These are phyloP conservation scores for Ferdinandea cuprea DNA, from an alignment of 2,888 invertebrate species.

Conservation along the genomic window DNA sequence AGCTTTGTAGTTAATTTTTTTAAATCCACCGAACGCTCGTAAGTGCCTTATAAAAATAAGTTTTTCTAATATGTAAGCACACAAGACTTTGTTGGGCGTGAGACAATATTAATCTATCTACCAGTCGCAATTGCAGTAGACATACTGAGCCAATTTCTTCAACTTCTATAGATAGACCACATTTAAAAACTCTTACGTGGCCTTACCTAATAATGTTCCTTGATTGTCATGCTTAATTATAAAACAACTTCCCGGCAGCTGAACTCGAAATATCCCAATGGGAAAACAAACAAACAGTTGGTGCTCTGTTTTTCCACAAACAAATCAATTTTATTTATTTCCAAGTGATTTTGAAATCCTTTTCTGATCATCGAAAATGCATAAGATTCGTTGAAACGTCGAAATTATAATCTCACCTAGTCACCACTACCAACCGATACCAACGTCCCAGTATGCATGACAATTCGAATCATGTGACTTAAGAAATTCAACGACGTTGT, in stretches of 20 bases:
- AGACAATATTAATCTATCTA: no score
- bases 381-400: conserved; percentile 38
- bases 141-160: no score
- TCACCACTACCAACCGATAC: background rate
- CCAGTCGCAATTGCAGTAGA: no score
- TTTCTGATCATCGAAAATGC: conserved; percentile 24
- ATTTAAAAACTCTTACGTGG: background rate
- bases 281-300: conserved; percentile 12
- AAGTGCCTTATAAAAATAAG: no score
- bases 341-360: conserved; percentile 42
- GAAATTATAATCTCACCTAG: conserved; percentile 20
- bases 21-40: no score
- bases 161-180: no score
- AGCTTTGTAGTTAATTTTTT: no score
- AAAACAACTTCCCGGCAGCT: background rate
- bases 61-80: no score
- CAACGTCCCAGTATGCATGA: background rate
- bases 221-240: background rate
- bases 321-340: conserved; percentile 53
- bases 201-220: background rate
- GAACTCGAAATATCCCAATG: background rate
- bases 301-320: background rate
- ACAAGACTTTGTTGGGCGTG: no score
- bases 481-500: conserved; percentile 23
- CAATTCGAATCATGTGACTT: conserved; percentile 12